A percentile compares a stretch with the other conserved stretches of the same genome.
Evolutionary conservation across 2,888 invertebrate species (phyloP).

Genomic region (Drosophila subsilvestris): DNA sequence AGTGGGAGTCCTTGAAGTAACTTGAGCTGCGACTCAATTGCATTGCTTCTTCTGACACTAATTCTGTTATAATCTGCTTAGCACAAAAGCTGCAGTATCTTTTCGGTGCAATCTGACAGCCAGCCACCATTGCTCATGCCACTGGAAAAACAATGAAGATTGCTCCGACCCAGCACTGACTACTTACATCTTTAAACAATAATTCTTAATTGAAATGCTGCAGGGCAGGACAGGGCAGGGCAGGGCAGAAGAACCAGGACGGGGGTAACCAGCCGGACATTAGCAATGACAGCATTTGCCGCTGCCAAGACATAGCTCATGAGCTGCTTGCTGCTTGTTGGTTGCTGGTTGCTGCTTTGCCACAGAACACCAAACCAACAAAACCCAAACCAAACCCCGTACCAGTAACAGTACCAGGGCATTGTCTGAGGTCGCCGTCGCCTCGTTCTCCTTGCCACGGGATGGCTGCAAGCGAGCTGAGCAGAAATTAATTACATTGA

Average conservation of each 20-base stretch:
- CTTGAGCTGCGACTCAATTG: not conserved
- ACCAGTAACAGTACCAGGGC: conserved; percentile 18
- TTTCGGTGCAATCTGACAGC: not conserved
- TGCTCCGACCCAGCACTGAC: conserved; percentile 25
- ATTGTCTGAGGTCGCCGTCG: conserved; percentile 30
- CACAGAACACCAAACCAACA: conserved; percentile 38
- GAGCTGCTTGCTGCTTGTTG: conserved; percentile 32
- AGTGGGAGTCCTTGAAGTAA: not conserved
- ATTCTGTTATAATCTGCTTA: conserved; percentile 45
- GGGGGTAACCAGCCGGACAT: conserved; percentile 48
- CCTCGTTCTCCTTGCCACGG: not conserved
- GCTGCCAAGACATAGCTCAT: conserved; percentile 65
- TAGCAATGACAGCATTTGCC: conserved; percentile 72
- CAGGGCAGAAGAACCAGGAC: conserved; percentile 28
- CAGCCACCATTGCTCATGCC: not conserved
- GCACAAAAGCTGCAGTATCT: conserved; percentile 21
- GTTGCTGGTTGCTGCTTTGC: conserved; percentile 31
- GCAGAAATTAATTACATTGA: conserved; percentile 80
- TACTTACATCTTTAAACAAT: conserved; percentile 66
- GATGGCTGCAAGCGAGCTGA: conserved; percentile 69
- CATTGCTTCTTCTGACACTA: not conserved
- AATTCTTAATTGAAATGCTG: conserved; percentile 76
- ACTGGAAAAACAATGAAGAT: conserved; percentile 6
- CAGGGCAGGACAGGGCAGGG: conserved; percentile 53
- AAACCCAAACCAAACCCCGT: conserved; percentile 1